Base-by-base conservation (phyloP, 2,797 vertebrate genomes). In the Iguana delicatissima region DNA sequence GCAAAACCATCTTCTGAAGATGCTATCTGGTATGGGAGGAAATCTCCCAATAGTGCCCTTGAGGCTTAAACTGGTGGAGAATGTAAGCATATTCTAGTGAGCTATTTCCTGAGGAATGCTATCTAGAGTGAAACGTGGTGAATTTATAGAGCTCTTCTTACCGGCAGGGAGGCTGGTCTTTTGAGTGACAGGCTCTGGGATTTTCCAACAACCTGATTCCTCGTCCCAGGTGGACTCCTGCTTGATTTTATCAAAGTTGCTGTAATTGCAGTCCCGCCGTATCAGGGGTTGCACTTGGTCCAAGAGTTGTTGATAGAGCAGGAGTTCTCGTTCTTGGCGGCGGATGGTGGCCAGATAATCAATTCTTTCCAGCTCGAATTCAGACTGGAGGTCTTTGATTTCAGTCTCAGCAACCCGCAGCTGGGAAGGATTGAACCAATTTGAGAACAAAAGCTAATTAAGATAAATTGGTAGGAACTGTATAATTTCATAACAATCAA, bases 201-300 rank as follows among this genome's bases (percentile, higher is more conserved):
- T 94, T 96, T 96, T 98, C 99, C 99, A 99, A 92, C 96, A 91
- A 89, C 96, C 85, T 0, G 80, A 96, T 20, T 99, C 98, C 93
- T 99, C 98, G 0, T 99, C 98, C 99, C 99, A 99, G 69, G 94
- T 52, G 0, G 98, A 97, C 85, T 99, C 98, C 0, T 87, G 95
- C 91, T 96, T 96, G 87, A 98, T 94, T 64, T 96, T 98, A 88
- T 98, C 98, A 92, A 98, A 94, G 94, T 97, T 99, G 97, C 98
- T 98, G 95, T 98, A 99, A 97, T 98, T 99, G 93, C 98, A 98
- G 97, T 99, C 98, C 0, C 97, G 92, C 32, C 97, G 96, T 90
- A 99, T 93, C 0, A 99, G 97, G 1, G 97, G 96, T 94, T 97
- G 98, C 97, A 98, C 97, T 79, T 97, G 98, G 80, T 98, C 98